Evolutionary conservation across 2,797 vertebrate genomes (phyloP).

Genomic region (Galagoides demidoff): DNA sequence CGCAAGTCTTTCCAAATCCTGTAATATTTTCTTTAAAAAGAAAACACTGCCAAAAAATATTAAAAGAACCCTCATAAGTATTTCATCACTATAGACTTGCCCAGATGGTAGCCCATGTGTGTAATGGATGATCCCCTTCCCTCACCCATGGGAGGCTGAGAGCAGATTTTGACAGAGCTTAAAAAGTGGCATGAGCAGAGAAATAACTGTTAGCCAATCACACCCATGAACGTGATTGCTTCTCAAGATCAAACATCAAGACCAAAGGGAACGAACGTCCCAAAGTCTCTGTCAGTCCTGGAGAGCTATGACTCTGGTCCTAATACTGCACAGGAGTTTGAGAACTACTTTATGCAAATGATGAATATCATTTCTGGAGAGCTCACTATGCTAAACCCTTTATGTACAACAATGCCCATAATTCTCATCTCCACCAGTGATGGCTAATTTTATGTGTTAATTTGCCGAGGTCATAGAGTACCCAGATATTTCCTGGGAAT

Average conservation of each 20-base stretch:
- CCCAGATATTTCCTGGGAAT: not conserved
- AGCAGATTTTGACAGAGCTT: conserved; percentile 13
- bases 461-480: not conserved
- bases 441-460: not conserved
- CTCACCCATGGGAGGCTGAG: not conserved
- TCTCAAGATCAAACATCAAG: not conserved
- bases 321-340: not conserved
- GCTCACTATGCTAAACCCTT: not conserved
- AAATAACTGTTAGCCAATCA: not conserved
- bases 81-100: conserved; percentile 26
- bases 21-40: conserved; percentile 45
- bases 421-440: not conserved
- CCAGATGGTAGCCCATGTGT: not conserved
- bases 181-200: not conserved
- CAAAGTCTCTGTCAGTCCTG: not conserved
- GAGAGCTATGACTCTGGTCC: not conserved
- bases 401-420: not conserved
- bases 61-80: conserved; percentile 44
- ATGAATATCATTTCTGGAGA: not conserved
- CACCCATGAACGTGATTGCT: not conserved
- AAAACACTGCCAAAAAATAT: conserved; percentile 28
- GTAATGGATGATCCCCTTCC: not conserved
- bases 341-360: not conserved
- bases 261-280: not conserved
- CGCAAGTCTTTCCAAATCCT: conserved; percentile 69